Conservation (phyloP, 2,888 invertebrate species). For the Dolichopus griseipennis region DNA sequence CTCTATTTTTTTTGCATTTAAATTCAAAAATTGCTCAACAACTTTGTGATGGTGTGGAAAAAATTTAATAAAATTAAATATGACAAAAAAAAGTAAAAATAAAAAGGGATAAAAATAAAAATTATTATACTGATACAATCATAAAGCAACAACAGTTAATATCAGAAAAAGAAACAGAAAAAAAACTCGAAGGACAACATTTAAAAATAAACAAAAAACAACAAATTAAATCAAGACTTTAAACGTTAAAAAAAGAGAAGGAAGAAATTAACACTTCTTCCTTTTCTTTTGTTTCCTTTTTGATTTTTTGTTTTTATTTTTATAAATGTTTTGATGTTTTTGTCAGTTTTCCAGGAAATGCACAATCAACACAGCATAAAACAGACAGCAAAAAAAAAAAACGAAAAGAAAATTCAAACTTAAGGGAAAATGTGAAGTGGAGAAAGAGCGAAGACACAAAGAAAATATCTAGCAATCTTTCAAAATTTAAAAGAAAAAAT, state of each 20-base stretch:
- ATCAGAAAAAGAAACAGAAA: too few species aligned
- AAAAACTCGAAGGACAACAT: neutral
- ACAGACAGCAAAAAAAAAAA: neutral
- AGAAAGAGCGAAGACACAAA: too few species aligned
- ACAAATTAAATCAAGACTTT: neutral
- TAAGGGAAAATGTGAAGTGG: too few species aligned
- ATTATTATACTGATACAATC: neutral
- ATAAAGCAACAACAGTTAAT: neutral
- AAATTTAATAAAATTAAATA: neutral
- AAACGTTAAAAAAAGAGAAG: neutral
- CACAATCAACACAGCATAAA: neutral
- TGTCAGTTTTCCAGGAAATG: neutral
- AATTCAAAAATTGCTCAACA: neutral
- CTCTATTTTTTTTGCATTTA: neutral
- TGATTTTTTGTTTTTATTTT: too few species aligned
- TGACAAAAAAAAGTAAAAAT: too few species aligned
- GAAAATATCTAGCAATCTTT: neutral
- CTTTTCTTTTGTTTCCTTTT: too few species aligned
- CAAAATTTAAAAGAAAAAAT: neutral
- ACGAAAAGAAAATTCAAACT: neutral
- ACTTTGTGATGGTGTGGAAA: neutral
- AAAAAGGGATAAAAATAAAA: neutral
- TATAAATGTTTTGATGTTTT: neutral
- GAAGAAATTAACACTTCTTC: neutral
- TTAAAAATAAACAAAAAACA: neutral